A percentile compares a stretch with the other conserved stretches of the same genome.
Evolutionary conservation across 2,797 vertebrate genomes (phyloP).

Genomic region (Furcifer pardalis): DNA sequence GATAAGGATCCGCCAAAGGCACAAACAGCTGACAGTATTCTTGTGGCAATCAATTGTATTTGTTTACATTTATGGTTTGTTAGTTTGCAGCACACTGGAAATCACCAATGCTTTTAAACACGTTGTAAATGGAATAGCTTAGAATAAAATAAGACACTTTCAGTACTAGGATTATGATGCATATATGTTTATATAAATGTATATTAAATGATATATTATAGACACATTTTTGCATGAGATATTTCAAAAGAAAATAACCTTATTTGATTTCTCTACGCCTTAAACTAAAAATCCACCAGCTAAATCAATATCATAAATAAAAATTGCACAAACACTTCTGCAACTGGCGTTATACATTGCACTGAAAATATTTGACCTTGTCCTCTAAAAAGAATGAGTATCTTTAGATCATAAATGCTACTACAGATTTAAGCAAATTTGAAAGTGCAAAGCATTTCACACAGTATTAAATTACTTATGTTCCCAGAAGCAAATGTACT

Average conservation of each 20-base stretch:
- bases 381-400: conserved; percentile 71
- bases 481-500: conserved; percentile 44
- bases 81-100: too few species aligned
- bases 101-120: neutral
- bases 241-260: conserved; percentile 61
- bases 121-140: neutral
- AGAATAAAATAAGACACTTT: neutral
- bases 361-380: conserved; percentile 75
- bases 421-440: conserved; percentile 60
- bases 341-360: conserved; percentile 65
- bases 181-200: neutral
- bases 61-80: neutral
- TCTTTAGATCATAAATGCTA: conserved; percentile 67
- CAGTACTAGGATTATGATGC: too few species aligned
- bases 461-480: conserved; percentile 34
- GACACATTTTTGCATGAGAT: conserved; percentile 54
- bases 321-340: conserved; percentile 66
- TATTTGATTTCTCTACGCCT: conserved; percentile 59
- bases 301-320: conserved; percentile 68
- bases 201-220: conserved; percentile 10
- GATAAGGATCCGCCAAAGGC: neutral
- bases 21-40: neutral
- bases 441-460: conserved; percentile 60
- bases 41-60: neutral
- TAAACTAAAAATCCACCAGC: conserved; percentile 53